Base-by-base conservation (phyloP, 2,888 invertebrate species). In the Panzeria rudis region DNA sequence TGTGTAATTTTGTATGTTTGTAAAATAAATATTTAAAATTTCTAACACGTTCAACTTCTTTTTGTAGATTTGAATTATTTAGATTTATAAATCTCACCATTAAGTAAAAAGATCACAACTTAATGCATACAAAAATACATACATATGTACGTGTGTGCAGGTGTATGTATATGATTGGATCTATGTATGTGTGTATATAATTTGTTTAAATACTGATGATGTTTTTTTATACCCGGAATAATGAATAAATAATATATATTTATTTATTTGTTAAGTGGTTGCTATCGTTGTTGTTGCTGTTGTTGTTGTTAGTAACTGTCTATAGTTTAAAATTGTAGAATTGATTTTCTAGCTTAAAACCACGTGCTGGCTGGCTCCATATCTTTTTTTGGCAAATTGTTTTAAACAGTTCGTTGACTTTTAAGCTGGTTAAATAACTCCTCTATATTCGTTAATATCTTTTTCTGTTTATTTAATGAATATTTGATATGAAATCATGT, bases 401-500 rank as follows among this genome's bases (percentile, higher is more conserved):
- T 41, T 69, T 47, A 61, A 72, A 20, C 88, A 89, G 90, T 89
- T 90, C 90, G 88, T 90, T 90, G 90, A 90, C 90, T 83, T 87
- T 86, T 86, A 86, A 87, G 86, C 38, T 81, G 56, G 54, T 69
- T 72, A 64, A 82, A 82, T 82, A 78, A 64, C 56, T 64, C n/a
- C 9, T 64, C 66, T 73, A 72, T 73, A 69, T n/a, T n/a, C 72
- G 72, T 66, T 59, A 29, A 66, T 80, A 86, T 88, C 87, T 89
- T 32, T 29, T 59, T 59, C 86, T 89, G 90, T 89, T 90, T 91
- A 91, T 91, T 90, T 90, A 90, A 89, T 89, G 89, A 89, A 89
- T 90, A 91, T 90, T 90, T 89, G 90, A 90, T 91, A 91, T 89
- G 52, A 80, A 84, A 80, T 80, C 80, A 80, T 84, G 84, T 84